Conservation (phyloP, 2,888 invertebrate species). For the Acrobasis consociella region DNA sequence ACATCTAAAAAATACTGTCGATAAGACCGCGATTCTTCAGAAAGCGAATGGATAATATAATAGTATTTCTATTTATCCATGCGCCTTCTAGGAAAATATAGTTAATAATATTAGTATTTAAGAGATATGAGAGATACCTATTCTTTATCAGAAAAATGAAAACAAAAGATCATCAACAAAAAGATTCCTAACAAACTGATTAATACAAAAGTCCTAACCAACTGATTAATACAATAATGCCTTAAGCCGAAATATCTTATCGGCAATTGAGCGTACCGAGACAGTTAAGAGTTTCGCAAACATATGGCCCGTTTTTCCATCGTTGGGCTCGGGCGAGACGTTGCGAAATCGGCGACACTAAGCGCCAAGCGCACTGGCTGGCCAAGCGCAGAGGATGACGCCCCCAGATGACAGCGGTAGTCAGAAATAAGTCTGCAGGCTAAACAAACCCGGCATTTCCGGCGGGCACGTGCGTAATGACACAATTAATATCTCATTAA, state of each 20-base stretch:
- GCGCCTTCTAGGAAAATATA: too few species aligned
- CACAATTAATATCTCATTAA: slow-evolving; percentile 62
- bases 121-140: too few species aligned
- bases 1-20: slow-evolving; percentile 8
- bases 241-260: slow-evolving; percentile 25
- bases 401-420: slow-evolving; percentile 72
- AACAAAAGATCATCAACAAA: too few species aligned
- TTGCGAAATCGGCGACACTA: slow-evolving; percentile 67
- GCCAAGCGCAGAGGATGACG: slow-evolving; percentile 67
- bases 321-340: slow-evolving; percentile 48
- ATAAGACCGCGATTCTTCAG: not conserved
- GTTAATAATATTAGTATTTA: too few species aligned
- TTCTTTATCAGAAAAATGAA: too few species aligned
- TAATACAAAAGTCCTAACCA: too few species aligned
- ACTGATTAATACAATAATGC: too few species aligned
- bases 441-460: slow-evolving; percentile 79
- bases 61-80: too few species aligned
- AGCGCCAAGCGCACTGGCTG: slow-evolving; percentile 60
- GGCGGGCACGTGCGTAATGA: slow-evolving; percentile 65
- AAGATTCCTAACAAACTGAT: too few species aligned
- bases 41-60: not conserved
- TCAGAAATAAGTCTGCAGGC: slow-evolving; percentile 78
- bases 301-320: slow-evolving; percentile 55
- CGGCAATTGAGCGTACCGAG: slow-evolving; percentile 27
- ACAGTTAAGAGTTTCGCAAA: slow-evolving; percentile 48